Conservation (phyloP, 2,888 invertebrate genomes). For the Phania funesta region DNA sequence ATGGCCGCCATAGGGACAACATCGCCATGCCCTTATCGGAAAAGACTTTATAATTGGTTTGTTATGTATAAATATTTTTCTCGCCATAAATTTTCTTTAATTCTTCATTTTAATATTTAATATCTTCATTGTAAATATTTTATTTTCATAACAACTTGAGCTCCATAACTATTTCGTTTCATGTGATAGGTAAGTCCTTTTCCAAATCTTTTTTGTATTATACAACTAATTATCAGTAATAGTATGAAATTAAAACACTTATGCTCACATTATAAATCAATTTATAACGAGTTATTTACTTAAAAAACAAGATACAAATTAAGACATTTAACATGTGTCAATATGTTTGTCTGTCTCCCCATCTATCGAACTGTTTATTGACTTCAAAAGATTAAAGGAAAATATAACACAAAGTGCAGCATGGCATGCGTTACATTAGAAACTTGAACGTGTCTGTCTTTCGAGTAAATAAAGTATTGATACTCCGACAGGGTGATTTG, state of each 20-base stretch:
- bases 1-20: too few species aligned
- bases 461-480: too few species aligned
- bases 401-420: slow-evolving; percentile 28
- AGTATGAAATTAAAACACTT: slow-evolving; percentile 57
- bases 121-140: too few species aligned
- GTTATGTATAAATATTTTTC: too few species aligned
- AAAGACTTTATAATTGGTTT: too few species aligned
- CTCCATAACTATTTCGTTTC: too few species aligned
- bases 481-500: too few species aligned
- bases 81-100: too few species aligned
- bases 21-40: too few species aligned
- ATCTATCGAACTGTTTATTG: slow-evolving; percentile 14
- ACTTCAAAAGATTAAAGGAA: neutral
- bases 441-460: neutral
- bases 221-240: slow-evolving; percentile 58
- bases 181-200: too few species aligned
- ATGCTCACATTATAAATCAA: slow-evolving; percentile 63
- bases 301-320: slow-evolving; percentile 58
- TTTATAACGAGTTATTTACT: slow-evolving; percentile 58
- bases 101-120: too few species aligned
- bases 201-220: neutral
- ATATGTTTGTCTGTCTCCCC: slow-evolving; percentile 13
- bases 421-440: slow-evolving; percentile 36
- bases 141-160: too few species aligned
- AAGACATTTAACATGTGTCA: slow-evolving; percentile 59